Percentiles rank a stretch among this genome's conserved stretches.
Evolutionary conservation across 2,888 invertebrate genomes (phyloP).

Genomic region (Andrena hattorfiana): DNA sequence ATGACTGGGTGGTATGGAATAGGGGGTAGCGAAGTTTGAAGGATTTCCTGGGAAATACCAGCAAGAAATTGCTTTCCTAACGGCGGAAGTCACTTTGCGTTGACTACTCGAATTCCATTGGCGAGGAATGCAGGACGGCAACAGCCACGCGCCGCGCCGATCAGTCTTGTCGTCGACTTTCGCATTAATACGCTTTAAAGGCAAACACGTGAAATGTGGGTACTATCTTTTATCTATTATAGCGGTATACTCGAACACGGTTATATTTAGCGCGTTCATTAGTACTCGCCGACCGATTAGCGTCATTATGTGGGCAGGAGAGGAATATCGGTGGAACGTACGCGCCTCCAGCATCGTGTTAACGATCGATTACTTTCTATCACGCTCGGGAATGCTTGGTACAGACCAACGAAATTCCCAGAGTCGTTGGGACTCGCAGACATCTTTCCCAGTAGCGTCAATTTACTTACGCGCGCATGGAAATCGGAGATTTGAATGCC

Average conservation of each 20-base stretch:
- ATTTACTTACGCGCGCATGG: background rate
- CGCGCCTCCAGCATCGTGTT: conserved; percentile 13
- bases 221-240: conserved; percentile 76
- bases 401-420: background rate
- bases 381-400: background rate
- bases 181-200: conserved; percentile 58
- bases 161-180: conserved; percentile 56
- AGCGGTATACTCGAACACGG: conserved; percentile 75
- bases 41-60: conserved; percentile 1
- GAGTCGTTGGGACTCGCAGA: background rate
- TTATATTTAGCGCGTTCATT: conserved; percentile 75
- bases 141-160: conserved; percentile 13
- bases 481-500: conserved; percentile 47
- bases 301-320: conserved; percentile 59
- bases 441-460: background rate
- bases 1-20: background rate
- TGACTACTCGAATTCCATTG: conserved; percentile 35
- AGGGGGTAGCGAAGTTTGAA: background rate
- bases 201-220: conserved; percentile 74
- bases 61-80: background rate
- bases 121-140: conserved; percentile 50
- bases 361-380: conserved; percentile 26
- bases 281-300: conserved; percentile 42
- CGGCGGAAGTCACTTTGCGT: conserved; percentile 11
- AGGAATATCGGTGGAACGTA: conserved; percentile 5